phyloP scores from a whole-genome alignment of 2,797 vertebrate genomes.

The Lutjanus campechanus region DNA sequence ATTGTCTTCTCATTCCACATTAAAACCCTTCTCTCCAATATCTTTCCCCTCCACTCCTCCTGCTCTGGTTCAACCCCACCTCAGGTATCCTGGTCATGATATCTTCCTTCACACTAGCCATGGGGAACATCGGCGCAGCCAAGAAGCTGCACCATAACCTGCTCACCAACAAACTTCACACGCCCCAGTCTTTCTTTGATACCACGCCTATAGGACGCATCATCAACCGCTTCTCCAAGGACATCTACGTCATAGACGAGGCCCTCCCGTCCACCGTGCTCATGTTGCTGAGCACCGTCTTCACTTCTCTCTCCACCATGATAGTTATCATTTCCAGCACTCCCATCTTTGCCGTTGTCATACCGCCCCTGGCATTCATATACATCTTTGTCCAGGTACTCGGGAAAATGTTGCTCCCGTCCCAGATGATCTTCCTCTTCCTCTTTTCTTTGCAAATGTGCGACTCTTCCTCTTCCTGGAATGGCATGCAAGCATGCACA shows the following conservation, averaged over 20 bases:
- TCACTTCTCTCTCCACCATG: slow-evolving; percentile 89
- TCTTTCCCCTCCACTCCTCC: slow-evolving; percentile 32
- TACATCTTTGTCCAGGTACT: slow-evolving; percentile 95
- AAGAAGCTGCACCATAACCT: slow-evolving; percentile 88
- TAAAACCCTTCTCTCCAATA: slow-evolving; percentile 25
- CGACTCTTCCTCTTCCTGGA: slow-evolving; percentile 44
- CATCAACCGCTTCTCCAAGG: slow-evolving; percentile 98
- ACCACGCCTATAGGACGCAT: slow-evolving; percentile 95
- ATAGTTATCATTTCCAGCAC: slow-evolving; percentile 93
- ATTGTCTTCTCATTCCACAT: slow-evolving; percentile 19
- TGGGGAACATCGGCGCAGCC: slow-evolving; percentile 91
- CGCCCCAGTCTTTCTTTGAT: slow-evolving; percentile 96
- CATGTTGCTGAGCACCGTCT: slow-evolving; percentile 92
- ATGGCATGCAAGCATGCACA: slow-evolving; percentile 59
- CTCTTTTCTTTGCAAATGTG: slow-evolving; percentile 23
- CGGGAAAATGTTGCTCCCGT: slow-evolving; percentile 11
- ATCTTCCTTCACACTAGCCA: slow-evolving; percentile 90
- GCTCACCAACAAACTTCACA: slow-evolving; percentile 93
- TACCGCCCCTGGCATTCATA: slow-evolving; percentile 88
- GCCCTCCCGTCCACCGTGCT: slow-evolving; percentile 90
- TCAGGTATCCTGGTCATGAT: slow-evolving; percentile 92
- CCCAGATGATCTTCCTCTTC: slow-evolving; percentile 19
- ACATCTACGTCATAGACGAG: slow-evolving; percentile 94
- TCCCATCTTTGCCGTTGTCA: slow-evolving; percentile 90
- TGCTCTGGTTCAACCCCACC: slow-evolving; percentile 43